Base-by-base conservation (phyloP, 2,797 vertebrate genomes). In the Vultur gryphus region DNA sequence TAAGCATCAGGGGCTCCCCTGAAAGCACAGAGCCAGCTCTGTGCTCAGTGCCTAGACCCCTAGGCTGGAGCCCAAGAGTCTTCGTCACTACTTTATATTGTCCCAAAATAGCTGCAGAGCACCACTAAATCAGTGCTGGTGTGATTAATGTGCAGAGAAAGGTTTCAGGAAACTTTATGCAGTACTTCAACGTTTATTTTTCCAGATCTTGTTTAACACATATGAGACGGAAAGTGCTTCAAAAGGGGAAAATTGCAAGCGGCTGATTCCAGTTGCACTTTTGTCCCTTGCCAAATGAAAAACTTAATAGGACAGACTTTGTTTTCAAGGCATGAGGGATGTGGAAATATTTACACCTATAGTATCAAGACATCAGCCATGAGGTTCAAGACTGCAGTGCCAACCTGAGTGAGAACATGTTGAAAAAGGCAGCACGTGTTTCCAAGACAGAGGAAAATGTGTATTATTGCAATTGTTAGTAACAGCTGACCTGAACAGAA, bases 291-390 rank as follows among this genome's bases (percentile, higher is more conserved):
- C 82, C 94, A 96, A 91, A 89, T 35, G 19, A 76, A 95, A 89
- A 92, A 65, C 39, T 69, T 85, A 65, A 73, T 58, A 91, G 81
- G 67, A 75, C 52, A 85, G 78, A 55, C 43, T 87, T 87, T 78
- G 72, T 94, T 96, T 94, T 85, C 89, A 81, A 91, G 72, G 61
- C 73, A 62, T 16, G 51, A 92, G n/a, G 58, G 75, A 92, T 51
- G 35, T 92, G 90, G 94, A 95, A 96, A 93, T 81, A 94, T 92
- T 96, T 96, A 95, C 75, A 75, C 14, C 52, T 21, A 2, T 6
- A 71, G 28, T n/a, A 93, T 65, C 88, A 83, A 89, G 84, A 75
- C 57, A 92, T 67, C 64, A 76, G 78, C 59, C 69, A 43, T 23
- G 61, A 80, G 39, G 67, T 75, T 76, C 33, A 67, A 48, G 80